phyloP scores from a whole-genome alignment of 2,797 vertebrate species.

The Steatocranus sp. region DNA sequence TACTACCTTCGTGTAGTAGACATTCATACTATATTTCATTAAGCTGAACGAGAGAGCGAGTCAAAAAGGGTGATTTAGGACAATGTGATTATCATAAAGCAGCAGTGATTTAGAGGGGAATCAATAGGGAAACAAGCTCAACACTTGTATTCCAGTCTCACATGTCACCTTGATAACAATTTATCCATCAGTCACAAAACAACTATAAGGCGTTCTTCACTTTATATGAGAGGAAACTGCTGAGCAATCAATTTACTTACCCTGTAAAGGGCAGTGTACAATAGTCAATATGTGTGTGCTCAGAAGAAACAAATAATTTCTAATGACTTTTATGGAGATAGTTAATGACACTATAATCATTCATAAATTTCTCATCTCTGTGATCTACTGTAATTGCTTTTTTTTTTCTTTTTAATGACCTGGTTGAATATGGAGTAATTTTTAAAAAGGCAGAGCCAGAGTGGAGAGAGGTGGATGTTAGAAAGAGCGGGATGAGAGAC shows the following conservation, averaged over 20 bases:
- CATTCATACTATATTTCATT: neutral
- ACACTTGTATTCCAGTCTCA: constrained; percentile 17
- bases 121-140: constrained; percentile 35
- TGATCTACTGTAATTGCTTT: constrained; percentile 17
- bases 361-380: neutral
- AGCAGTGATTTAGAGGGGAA: neutral
- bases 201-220: neutral
- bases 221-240: constrained; percentile 25
- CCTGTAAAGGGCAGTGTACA: neutral
- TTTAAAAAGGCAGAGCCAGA: neutral
- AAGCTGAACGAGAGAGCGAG: neutral
- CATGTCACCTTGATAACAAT: constrained; percentile 2
- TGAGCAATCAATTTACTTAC: constrained; percentile 39
- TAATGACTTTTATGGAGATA: neutral
- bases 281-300: neutral
- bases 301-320: neutral
- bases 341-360: neutral
- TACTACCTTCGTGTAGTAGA: neutral
- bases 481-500: neutral
- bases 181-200: constrained; percentile 35
- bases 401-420: neutral
- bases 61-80: constrained; percentile 40
- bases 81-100: constrained; percentile 1
- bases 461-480: neutral
- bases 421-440: neutral